Evolutionary conservation across 2,888 invertebrate species (phyloP), one percentile per base, ranked within the genome.

Genomic region (Habrosyne pyritoides): DNA sequence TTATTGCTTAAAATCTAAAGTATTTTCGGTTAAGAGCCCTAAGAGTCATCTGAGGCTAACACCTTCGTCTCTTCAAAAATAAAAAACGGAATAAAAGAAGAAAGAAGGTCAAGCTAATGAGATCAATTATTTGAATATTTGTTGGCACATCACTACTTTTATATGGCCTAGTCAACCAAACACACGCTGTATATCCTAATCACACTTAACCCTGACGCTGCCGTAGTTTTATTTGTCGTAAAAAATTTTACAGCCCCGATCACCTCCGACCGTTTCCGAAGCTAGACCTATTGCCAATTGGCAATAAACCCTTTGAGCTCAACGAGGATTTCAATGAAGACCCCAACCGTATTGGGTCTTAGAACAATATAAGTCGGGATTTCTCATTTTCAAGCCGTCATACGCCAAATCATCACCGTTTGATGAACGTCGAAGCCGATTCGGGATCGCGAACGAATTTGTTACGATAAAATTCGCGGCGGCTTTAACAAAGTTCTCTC

Each of bases 181-280:
- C 18, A 36, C 68, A 67, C 58, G 28, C 28, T 47, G 52, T 58
- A 54, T 57, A 71, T 71, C 82, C 79, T 85, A 85, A 89, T 89
- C 87, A 87, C 80, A 89, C 87, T 89, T 86, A 89, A 86, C 83
- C 83, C 86, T 75, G 67, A 71, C 74, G 66, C 79, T 66, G 65
- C 78, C 81, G 78, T 82, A 83, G 85, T 86, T 89, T 86, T 85
- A 87, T 88, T 80, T 67, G 81, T 79, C 84, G 81, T 89, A 89
- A 89, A 90, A 77, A 83, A 84, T 88, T 89, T 90, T 89, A 90
- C 85, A 80, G 72, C 82, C 75, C 73, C 82, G 79, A 83, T 84
- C 81, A 81, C 81, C 77, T 68, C 69, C 69, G 71, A 68, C 66
- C 71, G 68, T 48, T 63, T 55, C 53, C 47, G 47, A 18, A 42